phyloP scores from a whole-genome alignment of 2,113 vertebrate genomes.

The Muntiacus reevesi region DNA sequence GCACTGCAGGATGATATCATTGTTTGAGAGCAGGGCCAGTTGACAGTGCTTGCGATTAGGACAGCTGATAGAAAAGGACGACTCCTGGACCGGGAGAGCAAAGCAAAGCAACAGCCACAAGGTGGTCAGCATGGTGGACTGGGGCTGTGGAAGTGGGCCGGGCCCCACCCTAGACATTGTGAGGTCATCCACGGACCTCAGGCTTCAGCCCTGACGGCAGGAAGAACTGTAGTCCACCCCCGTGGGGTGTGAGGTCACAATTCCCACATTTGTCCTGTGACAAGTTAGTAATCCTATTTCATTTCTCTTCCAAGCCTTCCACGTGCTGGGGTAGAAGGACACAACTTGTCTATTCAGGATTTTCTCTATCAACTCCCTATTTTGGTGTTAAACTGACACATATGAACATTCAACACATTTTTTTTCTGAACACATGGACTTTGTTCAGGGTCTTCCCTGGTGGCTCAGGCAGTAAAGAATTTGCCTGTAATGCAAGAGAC shows the following conservation, averaged over 20 bases:
- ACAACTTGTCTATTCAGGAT: background rate
- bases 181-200: conserved; percentile 22
- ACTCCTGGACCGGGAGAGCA: fast-evolving
- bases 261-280: background rate
- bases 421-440: background rate
- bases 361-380: background rate
- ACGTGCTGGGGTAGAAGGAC: background rate
- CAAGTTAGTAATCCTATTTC: background rate
- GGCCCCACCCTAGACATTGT: background rate
- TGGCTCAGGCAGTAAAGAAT: background rate
- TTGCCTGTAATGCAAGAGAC: background rate
- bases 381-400: background rate
- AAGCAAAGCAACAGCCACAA: conserved; percentile 33
- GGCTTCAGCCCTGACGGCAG: background rate
- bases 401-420: background rate
- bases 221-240: background rate
- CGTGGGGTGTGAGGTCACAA: background rate
- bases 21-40: conserved; percentile 32
- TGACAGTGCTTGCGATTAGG: background rate
- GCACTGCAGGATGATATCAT: conserved; percentile 27
- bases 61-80: background rate
- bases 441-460: background rate
- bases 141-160: background rate
- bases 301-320: background rate
- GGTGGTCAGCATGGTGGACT: conserved; percentile 27